Conservation (phyloP, 2,797 vertebrate genomes). For the Chloroceryle inda region DNA sequence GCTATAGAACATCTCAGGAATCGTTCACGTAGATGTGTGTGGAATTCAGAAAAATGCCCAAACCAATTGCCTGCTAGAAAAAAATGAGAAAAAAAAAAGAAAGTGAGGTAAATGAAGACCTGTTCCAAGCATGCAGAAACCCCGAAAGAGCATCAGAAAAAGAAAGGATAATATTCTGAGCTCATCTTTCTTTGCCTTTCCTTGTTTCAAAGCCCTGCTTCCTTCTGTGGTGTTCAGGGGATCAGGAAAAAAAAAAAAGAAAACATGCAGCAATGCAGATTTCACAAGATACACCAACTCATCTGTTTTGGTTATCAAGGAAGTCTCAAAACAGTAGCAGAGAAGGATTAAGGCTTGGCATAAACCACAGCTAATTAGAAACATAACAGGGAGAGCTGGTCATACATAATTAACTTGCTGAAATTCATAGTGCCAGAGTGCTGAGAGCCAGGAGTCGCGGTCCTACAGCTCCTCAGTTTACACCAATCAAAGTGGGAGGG, state of each 20-base stretch:
- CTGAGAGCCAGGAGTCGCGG: background rate
- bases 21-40: accelerated
- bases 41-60: background rate
- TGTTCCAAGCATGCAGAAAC: background rate
- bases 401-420: background rate
- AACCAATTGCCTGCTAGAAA: background rate
- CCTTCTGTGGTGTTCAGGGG: background rate
- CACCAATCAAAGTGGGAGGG: background rate
- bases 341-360: background rate
- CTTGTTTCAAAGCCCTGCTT: accelerated
- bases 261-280: accelerated
- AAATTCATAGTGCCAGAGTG: background rate
- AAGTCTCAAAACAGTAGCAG: background rate
- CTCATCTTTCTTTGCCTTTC: background rate
- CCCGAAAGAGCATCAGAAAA: background rate
- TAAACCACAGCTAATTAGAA: conserved; percentile 27
- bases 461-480: background rate
- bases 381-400: background rate
- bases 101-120: background rate
- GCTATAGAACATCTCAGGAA: background rate
- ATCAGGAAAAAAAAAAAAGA: background rate
- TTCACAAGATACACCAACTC: background rate
- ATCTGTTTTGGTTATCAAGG: background rate
- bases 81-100: background rate
- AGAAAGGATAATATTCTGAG: background rate